Evolutionary conservation across 2,113 vertebrate species (phyloP), one percentile per base, ranked within the genome.

Genomic region (Mus musculus): DNA sequence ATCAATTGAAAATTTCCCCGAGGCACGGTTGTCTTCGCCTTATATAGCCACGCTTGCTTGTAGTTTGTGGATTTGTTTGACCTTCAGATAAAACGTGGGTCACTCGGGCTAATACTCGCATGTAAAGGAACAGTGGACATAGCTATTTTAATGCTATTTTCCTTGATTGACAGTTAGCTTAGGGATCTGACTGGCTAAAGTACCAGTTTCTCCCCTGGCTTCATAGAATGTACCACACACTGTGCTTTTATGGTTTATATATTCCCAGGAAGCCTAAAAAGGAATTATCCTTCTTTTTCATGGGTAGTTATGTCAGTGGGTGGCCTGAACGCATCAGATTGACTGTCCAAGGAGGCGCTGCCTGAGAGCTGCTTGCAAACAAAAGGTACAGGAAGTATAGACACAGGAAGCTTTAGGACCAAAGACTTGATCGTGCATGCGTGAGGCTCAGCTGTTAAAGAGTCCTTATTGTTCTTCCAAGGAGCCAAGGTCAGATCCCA

Each of bases 111-210:
- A 63, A 7, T 87, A 61, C 30, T 46, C 71, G 56, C 17, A 24
- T 95, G 33, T 93, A 71, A 93, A 80, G 19, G 72, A 84, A 30
- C 69, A 46, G 78, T 63, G 65, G n/a, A 0, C 67, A 61, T 75
- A 73, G n/a, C 24, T 88, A 85, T 77, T 93, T 87, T 69, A 84
- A 90, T 65, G 59, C 42, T 95, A 9, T 78, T 93, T 81, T 52
- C 88, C 71, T 82, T 89, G 30, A 28, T 76, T 22, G 49, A 75
- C 56, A 94, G 0, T 77, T 93, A 77, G 71, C 39, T 59, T 93
- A 72, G 90, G 36, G 61, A 46, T 73, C 82, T 78, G 75, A 76
- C 88, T 42, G 42, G 42, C 28, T 39, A 20, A 7, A 73, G 54
- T n/a, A 36, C 30, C 56, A 69, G 63, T 16, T 94, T 3, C 19